phyloP scores from a whole-genome alignment of 1,140 invertebrate genomes.

The Drosophila trapezifrons region DNA sequence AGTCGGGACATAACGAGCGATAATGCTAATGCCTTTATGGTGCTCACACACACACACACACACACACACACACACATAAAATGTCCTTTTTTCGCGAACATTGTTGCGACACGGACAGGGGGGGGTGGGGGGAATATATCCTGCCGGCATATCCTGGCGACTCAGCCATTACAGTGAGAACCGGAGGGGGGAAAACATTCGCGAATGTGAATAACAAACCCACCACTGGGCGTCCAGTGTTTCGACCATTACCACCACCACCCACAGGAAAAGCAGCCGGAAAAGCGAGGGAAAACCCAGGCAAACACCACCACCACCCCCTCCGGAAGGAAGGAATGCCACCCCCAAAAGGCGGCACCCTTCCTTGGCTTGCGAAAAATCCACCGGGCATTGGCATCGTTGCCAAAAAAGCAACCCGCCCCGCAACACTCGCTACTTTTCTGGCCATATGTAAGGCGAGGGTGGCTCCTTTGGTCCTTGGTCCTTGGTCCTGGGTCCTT shows the following conservation, averaged over 20 bases:
- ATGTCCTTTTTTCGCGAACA: constrained; percentile 80
- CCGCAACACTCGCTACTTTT: constrained; percentile 59
- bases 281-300: constrained; percentile 4
- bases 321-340: background rate
- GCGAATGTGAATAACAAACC: constrained; percentile 73
- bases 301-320: constrained; percentile 2
- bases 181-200: constrained; percentile 35
- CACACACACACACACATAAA: constrained; percentile 61
- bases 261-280: constrained; percentile 3
- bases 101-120: constrained; percentile 52
- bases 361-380: constrained; percentile 51
- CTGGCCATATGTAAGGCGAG: constrained; percentile 77
- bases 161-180: background rate
- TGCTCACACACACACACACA: constrained; percentile 48
- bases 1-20: constrained; percentile 80
- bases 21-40: constrained; percentile 83
- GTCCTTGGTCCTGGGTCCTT: constrained; percentile 3
- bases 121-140: constrained; percentile 12
- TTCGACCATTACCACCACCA: constrained; percentile 38
- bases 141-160: constrained; percentile 27
- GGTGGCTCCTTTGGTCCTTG: constrained; percentile 51
- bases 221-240: constrained; percentile 66
- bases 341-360: constrained; percentile 20
- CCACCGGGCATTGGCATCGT: constrained; percentile 44
- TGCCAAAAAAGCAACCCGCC: constrained; percentile 59